Base-by-base conservation (phyloP, 2,888 invertebrate genomes). In the Heliconius ismenius region DNA sequence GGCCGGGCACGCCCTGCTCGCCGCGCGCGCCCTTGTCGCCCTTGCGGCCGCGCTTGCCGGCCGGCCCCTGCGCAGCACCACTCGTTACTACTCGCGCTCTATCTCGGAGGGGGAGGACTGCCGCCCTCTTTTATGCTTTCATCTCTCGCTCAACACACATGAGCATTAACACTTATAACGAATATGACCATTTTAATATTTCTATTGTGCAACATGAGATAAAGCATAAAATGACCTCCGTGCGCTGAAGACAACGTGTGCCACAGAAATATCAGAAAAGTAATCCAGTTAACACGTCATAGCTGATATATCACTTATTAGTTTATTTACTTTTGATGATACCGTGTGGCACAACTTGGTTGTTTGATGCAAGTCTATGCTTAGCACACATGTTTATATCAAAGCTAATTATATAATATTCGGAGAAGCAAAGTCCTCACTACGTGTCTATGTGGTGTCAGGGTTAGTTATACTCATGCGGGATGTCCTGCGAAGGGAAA, bases 1-100 rank as follows among this genome's bases (percentile, higher is more conserved):
- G n/a, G n/a, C n/a, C n/a, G n/a, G n/a, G n/a, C 82, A 98, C 98
- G 83, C 99, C 99, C 95, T 98, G 98, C 86, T 98, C 98, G 77
- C 99, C 99, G 93, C 98, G 98, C 86, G 97, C 97, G 63, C 99
- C 99, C 86, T 97, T 97, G 91, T 98, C 97, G 54, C 99, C 99
- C 93, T 98, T 98, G 83, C 97, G 96, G 75, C 99, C 99, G 84
- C 98, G 96, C 92, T 98, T 98, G 79, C 98, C 98, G 80, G 96
- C 94, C 76, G 97, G 97, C 76, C 98, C 98, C 98, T 98, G 94
- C 83, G 77, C 85, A 18, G 85, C 82, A 82, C 77, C 85, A 74
- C 77, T 75, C 9, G 54, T 58, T 70, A 70, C 70, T 58, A 54
- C 15, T 9, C 18, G 15, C 39, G 2, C 4, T n/a, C 15, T 4